Evolutionary conservation across 1,140 invertebrate species (phyloP).

Genomic region (Pogonus chalceus): DNA sequence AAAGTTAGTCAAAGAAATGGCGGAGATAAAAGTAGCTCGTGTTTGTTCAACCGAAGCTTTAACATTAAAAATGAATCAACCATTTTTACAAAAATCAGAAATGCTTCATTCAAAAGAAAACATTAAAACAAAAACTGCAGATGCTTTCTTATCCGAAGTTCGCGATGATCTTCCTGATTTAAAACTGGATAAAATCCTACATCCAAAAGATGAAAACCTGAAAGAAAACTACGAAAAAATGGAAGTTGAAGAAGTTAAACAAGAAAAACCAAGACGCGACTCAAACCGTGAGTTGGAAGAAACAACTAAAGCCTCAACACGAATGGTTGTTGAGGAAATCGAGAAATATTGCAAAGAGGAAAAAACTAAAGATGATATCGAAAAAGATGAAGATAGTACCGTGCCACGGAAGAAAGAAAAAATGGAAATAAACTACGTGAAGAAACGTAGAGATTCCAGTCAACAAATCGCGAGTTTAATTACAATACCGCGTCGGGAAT

Average conservation of each 20-base stretch:
- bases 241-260: conserved; percentile 8
- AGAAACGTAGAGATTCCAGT: conserved; percentile 30
- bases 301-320: conserved; percentile 10
- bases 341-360: conserved; percentile 36
- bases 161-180: conserved; percentile 19
- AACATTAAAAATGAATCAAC: not conserved
- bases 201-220: not conserved
- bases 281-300: conserved; percentile 28
- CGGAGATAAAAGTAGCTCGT: not conserved
- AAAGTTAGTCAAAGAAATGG: not conserved
- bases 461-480: conserved; percentile 32
- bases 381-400: conserved; percentile 32
- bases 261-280: conserved; percentile 19
- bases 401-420: conserved; percentile 36
- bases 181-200: conserved; percentile 11
- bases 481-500: conserved; percentile 28
- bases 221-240: conserved; percentile 4
- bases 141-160: conserved; percentile 42
- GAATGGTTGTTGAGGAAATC: conserved; percentile 19
- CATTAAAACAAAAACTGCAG: conserved; percentile 36
- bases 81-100: not conserved
- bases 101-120: not conserved
- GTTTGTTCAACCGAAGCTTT: not conserved
- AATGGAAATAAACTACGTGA: conserved; percentile 32
- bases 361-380: conserved; percentile 29